Percentiles rank a stretch among this genome's conserved stretches.
Conservation (phyloP, 2,113 vertebrate species). For the Merops nubicus region DNA sequence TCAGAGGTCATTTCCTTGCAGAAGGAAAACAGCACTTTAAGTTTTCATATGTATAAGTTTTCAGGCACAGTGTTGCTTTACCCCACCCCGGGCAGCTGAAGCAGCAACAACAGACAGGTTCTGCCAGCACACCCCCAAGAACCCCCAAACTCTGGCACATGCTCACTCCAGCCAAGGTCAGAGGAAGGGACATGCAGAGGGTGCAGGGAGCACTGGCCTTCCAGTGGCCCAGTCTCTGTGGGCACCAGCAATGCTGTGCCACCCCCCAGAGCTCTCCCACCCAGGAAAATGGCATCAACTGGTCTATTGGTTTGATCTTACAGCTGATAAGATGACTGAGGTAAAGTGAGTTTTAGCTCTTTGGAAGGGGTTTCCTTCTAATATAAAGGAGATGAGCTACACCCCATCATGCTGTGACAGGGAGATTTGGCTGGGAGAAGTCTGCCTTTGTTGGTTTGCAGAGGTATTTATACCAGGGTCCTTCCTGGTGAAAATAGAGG, state of each 20-base stretch:
- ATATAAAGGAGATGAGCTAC: neutral
- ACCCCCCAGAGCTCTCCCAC: neutral
- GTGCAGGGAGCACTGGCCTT: rapidly evolving
- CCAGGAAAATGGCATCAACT: neutral
- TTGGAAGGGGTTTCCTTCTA: neutral
- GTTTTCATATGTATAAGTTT: neutral
- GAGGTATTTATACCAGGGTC: neutral
- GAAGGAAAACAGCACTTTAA: neutral
- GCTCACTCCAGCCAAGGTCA: neutral
- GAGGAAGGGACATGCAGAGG: neutral
- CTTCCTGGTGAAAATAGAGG: neutral
- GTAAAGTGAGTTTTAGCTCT: neutral
- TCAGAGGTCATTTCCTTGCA: slow-evolving; percentile 93
- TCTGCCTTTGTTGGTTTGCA: neutral
- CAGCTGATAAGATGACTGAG: neutral
- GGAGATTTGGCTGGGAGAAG: neutral
- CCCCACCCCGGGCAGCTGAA: neutral
- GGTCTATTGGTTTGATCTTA: neutral
- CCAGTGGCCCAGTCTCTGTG: neutral
- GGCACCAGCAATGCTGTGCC: neutral
- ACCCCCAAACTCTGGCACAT: neutral
- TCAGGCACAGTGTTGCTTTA: neutral
- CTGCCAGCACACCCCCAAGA: neutral
- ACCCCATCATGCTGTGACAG: rapidly evolving
- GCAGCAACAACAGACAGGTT: neutral